Percentiles rank a stretch among this genome's conserved stretches.
Conservation (phyloP, 2,797 vertebrate genomes). For the Labroides dimidiatus region DNA sequence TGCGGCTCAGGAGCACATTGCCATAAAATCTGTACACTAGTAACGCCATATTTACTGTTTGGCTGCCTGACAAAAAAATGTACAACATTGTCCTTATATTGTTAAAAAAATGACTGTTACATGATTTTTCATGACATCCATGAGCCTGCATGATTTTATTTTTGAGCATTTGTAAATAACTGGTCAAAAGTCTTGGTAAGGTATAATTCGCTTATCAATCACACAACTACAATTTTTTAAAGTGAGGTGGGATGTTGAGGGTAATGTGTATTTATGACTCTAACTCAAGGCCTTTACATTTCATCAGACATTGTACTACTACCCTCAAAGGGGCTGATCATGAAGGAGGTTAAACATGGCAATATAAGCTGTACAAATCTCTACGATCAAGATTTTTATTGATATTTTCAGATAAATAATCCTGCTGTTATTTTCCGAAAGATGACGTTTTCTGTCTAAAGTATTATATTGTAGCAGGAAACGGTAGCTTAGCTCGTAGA, state of each 20-base stretch:
- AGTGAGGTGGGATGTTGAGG: constrained; percentile 12
- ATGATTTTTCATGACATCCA: constrained; percentile 24
- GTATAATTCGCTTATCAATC: constrained; percentile 41
- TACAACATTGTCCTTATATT: constrained; percentile 5
- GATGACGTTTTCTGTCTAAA: constrained; percentile 47
- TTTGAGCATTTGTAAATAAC: constrained; percentile 12
- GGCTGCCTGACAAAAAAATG: constrained; percentile 50
- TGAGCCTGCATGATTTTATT: constrained; percentile 11
- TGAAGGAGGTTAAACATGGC: constrained; percentile 25
- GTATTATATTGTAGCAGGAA: constrained; percentile 56
- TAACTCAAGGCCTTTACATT: constrained; percentile 48
- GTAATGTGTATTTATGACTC: constrained; percentile 70
- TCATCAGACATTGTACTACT: constrained; percentile 32
- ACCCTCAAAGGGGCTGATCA: constrained; percentile 29
- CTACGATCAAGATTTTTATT: constrained; percentile 56
- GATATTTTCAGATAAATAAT: constrained; percentile 59
- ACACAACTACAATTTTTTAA: constrained; percentile 23
- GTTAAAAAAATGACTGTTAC: constrained; percentile 34
- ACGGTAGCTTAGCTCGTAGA: constrained; percentile 61
- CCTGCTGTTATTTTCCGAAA: constrained; percentile 65
- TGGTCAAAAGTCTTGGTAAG: constrained; percentile 6
- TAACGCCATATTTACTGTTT: constrained; percentile 61
- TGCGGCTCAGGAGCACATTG: constrained; percentile 52
- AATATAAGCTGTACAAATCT: constrained; percentile 63
- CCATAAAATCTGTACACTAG: constrained; percentile 63